These are phyloP conservation scores for Apaloderma vittatum DNA, from an alignment of 2,113 vertebrate genomes.

Conservation along the genomic window DNA sequence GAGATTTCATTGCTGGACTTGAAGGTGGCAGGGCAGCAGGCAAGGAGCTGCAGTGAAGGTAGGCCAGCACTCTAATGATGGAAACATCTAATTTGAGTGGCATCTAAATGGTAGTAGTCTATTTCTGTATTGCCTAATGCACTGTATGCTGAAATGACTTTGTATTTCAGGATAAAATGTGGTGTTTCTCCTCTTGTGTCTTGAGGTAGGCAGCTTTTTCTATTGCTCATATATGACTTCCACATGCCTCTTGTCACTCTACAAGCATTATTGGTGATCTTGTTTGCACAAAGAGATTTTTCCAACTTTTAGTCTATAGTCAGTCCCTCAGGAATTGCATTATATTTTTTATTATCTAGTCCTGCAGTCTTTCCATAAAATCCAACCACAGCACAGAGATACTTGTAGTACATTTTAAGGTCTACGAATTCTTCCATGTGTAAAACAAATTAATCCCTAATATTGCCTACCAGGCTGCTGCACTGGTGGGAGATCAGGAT, in stretches of 20 bases:
- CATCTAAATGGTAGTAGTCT: not conserved
- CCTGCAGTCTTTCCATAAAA: constrained; percentile 50
- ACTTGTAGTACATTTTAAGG: constrained; percentile 42
- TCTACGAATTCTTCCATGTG: constrained; percentile 59
- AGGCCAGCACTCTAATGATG: not conserved
- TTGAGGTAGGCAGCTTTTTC: not conserved
- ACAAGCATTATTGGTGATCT: not conserved
- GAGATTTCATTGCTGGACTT: not conserved
- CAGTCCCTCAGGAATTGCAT: not conserved
- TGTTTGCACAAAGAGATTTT: constrained; percentile 2
- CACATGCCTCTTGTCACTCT: not conserved
- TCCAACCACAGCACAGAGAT: constrained; percentile 35
- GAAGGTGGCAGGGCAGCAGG: not conserved
- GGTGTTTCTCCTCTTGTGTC: not conserved
- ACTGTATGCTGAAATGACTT: not conserved
- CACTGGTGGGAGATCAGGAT: not conserved
- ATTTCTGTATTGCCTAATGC: not conserved
- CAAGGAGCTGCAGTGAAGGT: not conserved
- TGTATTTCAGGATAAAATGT: not conserved
- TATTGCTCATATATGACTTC: not conserved
- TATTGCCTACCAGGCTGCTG: not conserved
- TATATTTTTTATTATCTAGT: constrained; percentile 31
- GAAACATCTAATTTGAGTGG: not conserved
- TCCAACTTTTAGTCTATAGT: constrained; percentile 5
- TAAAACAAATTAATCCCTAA: constrained; percentile 62